Base-by-base conservation (phyloP, 2,888 invertebrate genomes). In the Clostera curtula region DNA sequence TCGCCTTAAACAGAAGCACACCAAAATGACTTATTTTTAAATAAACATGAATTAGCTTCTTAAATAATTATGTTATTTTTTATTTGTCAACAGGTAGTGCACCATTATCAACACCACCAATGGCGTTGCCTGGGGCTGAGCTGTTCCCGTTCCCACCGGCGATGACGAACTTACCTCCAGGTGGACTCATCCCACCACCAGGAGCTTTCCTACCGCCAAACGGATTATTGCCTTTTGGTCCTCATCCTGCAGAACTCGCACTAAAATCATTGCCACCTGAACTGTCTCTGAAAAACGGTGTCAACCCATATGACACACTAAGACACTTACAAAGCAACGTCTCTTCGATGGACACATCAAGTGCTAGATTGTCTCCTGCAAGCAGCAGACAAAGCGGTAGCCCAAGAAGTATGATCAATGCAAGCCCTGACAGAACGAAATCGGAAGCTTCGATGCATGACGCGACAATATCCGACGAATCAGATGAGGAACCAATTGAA, bases 401-500 rank as follows among this genome's bases (percentile, higher is more conserved):
- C 41, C 87, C 87, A 1, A 74, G 84, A 25, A 76, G 80, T 43
- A 56, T 72, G 26, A 46, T 56, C 2, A 76, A 77, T 27, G 72
- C 63, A 3, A 72, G 80, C 45, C 85, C 85, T 2, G 84, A 85
- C 31, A 70, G 85, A 52, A 85, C 77, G 5, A 84, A 87, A 36
- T 85, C 87, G 1, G 88, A 88, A 59, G 86, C 86, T 56, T 90
- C 90, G 6, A 87, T 88, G 6, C 84, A 87, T 35, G 88, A 88
- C 17, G 85, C 86, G 12, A 87, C 87, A 1, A 85, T 85, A 36
- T 86, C 88, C 3, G 88, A 88, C 32, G 87, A 87, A 36, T 89
- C 89, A 1, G 90, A 90, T 23, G 90, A 91, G 33, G 90, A 90
- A 53, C 88, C 89, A 30, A 91, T 91, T 48, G 91, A 91, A 54